A percentile compares a stretch with the other conserved stretches of the same genome.
Evolutionary conservation across 2,888 invertebrate species (phyloP).

Genomic region (Temnothorax ravouxi): DNA sequence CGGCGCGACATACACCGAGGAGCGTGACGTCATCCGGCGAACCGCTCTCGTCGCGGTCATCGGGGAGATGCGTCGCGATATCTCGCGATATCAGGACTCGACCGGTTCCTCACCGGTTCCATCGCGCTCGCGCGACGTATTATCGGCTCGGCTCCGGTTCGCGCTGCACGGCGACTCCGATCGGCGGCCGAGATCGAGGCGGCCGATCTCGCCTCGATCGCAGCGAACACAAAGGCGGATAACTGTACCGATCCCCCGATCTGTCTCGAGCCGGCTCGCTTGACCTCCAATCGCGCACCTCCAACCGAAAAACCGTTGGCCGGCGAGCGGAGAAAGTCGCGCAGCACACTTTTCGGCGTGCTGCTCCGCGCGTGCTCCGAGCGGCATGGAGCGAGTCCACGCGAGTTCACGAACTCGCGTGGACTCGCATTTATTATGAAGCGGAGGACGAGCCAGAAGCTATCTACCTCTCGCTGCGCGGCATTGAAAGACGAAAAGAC

Average conservation of each 20-base stretch:
- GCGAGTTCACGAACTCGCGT: conserved; percentile 8
- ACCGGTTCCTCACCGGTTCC: neutral
- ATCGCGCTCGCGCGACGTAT: neutral
- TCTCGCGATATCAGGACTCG: neutral
- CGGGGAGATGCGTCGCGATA: neutral
- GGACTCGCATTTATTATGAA: too few relatives aligned
- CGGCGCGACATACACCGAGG: conserved; percentile 31
- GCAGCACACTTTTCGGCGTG: conserved; percentile 77
- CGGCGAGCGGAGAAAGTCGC: conserved; percentile 81
- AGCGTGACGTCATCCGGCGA: conserved; percentile 33
- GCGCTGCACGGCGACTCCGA: neutral
- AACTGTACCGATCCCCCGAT: conserved; percentile 62
- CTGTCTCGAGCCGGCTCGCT: conserved; percentile 59
- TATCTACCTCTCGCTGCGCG: neutral
- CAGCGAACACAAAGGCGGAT: conserved; percentile 46
- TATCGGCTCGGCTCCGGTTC: neutral
- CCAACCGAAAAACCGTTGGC: conserved; percentile 77
- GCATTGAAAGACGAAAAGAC: neutral
- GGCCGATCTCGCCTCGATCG: conserved; percentile 46
- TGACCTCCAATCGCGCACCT: conserved; percentile 64
- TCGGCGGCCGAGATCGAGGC: conserved; percentile 13
- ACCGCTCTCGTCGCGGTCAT: conserved; percentile 19
- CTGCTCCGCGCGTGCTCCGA: neutral
- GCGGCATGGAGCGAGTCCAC: too few relatives aligned
- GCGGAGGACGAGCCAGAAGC: neutral